A percentile compares a stretch with the other conserved stretches of the same genome.
These are phyloP conservation scores for Cylas formicarius DNA, from an alignment of 1,140 invertebrate species.

Conservation along the genomic window DNA sequence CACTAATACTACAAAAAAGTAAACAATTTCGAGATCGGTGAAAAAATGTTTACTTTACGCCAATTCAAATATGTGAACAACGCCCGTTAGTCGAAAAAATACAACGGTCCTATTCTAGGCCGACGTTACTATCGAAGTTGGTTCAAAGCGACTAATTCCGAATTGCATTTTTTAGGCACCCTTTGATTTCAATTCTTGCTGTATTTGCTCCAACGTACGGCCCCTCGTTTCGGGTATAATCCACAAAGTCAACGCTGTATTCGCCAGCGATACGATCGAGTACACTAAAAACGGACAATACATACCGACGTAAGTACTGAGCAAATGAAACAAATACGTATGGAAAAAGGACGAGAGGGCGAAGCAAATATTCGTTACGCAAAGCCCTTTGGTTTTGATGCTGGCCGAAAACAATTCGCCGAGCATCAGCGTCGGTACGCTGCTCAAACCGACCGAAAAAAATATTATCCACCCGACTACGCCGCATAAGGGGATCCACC, in stretches of 20 bases:
- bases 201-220: constrained; percentile 36
- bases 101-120: too few relatives aligned
- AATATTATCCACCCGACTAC: constrained; percentile 28
- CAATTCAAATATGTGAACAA: too few relatives aligned
- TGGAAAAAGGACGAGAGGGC: constrained; percentile 32
- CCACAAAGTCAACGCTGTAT: constrained; percentile 6
- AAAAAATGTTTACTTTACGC: too few relatives aligned
- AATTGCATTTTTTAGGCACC: too few relatives aligned
- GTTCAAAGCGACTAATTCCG: too few relatives aligned
- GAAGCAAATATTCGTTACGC: constrained; percentile 25
- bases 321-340: constrained; percentile 36
- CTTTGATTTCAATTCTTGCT: constrained; percentile 57
- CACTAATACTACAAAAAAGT: too few relatives aligned
- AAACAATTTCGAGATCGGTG: too few relatives aligned
- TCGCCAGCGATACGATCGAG: constrained; percentile 9
- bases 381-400: constrained; percentile 32
- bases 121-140: too few relatives aligned
- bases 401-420: constrained; percentile 35
- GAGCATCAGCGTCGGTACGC: constrained; percentile 31
- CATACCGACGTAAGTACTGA: constrained; percentile 51
- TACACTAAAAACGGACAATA: constrained; percentile 76
- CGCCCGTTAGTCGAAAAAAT: too few relatives aligned
- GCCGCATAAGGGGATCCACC: constrained; percentile 27
- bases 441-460: constrained; percentile 26
- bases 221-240: constrained; percentile 21